phyloP scores from a whole-genome alignment of 2,113 vertebrate species.

The Neolamprologus sp. region DNA sequence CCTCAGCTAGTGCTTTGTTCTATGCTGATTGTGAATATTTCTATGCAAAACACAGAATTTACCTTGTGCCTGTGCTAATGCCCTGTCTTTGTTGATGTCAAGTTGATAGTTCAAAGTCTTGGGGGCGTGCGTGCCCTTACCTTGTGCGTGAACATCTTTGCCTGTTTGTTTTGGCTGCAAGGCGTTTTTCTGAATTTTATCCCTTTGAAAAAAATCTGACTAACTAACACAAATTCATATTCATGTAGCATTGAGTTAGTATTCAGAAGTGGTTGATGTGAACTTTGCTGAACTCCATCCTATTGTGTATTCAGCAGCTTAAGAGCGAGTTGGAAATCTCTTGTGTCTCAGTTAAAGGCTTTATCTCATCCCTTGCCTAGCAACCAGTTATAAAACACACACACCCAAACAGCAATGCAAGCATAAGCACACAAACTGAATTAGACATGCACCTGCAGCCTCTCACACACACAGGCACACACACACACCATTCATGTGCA shows the following conservation, averaged over 20 bases:
- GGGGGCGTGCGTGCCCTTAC: not conserved
- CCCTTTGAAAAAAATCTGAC: not conserved
- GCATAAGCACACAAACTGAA: slow-evolving; percentile 20
- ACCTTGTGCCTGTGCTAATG: not conserved
- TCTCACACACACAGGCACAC: not conserved
- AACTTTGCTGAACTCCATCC: slow-evolving; percentile 50
- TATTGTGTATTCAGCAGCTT: slow-evolving; percentile 49
- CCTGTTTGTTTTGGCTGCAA: slow-evolving; percentile 43
- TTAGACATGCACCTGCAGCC: slow-evolving; percentile 26
- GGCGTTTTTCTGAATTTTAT: slow-evolving; percentile 22
- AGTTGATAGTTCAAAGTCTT: not conserved
- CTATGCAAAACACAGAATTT: not conserved
- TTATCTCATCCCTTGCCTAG: slow-evolving; percentile 62
- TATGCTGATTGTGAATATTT: not conserved
- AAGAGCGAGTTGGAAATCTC: slow-evolving; percentile 45
- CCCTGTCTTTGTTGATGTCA: slow-evolving; percentile 10
- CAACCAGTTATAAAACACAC: slow-evolving; percentile 52
- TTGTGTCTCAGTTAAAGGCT: slow-evolving; percentile 50
- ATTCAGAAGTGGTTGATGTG: slow-evolving; percentile 33
- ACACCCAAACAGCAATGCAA: slow-evolving; percentile 21
- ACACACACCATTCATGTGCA: not conserved
- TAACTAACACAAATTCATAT: slow-evolving; percentile 32
- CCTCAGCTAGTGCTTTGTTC: not conserved
- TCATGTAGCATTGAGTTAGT: slow-evolving; percentile 11
- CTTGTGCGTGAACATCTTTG: not conserved